phyloP scores from a whole-genome alignment of 2,888 invertebrate genomes.

The Nineta flava region DNA sequence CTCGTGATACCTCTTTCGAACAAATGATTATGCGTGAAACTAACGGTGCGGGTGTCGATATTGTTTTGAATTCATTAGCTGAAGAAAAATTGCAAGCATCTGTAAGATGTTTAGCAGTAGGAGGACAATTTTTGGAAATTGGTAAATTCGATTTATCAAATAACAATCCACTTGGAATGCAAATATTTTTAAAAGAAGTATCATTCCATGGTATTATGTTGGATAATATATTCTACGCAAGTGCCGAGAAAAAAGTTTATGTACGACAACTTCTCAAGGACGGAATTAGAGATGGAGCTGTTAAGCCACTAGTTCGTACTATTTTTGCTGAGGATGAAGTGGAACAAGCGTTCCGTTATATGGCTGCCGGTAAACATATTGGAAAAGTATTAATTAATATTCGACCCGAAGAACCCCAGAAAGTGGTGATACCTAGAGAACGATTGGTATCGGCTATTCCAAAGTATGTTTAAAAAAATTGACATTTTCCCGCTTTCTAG shows the following conservation, averaged over 20 bases:
- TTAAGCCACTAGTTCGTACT: conserved; percentile 49
- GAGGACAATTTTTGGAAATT: conserved; percentile 67
- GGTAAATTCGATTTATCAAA: conserved; percentile 67
- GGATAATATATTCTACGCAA: conserved; percentile 45
- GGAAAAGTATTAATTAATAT: conserved; percentile 44
- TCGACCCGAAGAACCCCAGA: conserved; percentile 21
- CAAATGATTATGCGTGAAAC: conserved; percentile 66
- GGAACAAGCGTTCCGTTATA: conserved; percentile 52
- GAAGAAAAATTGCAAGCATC: conserved; percentile 77
- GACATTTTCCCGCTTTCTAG: not conserved
- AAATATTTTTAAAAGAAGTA: conserved; percentile 50
- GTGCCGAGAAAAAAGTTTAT: conserved; percentile 29
- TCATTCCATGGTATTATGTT: conserved; percentile 66
- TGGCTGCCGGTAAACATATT: conserved; percentile 59
- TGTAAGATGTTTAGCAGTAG: conserved; percentile 37
- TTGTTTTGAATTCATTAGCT: conserved; percentile 80
- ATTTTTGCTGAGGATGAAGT: conserved; percentile 47
- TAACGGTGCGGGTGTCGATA: conserved; percentile 74
- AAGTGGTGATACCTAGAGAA: conserved; percentile 20
- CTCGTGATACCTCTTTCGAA: conserved; percentile 76
- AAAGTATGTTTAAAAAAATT: conserved; percentile 21
- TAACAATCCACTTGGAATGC: conserved; percentile 47
- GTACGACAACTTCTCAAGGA: conserved; percentile 36
- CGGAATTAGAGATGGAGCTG: conserved; percentile 44
- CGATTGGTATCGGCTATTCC: conserved; percentile 27